These are phyloP conservation scores for Scaptodrosophila latifasciaeformis DNA, from an alignment of 2,888 invertebrate species.

Conservation along the genomic window DNA sequence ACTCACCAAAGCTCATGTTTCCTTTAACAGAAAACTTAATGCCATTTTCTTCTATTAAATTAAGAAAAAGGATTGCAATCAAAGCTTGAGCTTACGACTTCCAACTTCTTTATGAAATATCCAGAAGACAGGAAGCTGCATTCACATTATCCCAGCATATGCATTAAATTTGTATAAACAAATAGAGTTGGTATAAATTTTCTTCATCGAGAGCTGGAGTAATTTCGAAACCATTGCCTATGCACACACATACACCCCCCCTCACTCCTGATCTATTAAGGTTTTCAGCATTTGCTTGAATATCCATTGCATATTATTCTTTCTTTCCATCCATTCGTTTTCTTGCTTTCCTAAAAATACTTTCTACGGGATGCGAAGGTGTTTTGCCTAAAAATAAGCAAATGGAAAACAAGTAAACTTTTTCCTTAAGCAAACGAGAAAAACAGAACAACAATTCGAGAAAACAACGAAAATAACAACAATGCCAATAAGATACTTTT, in stretches of 20 bases:
- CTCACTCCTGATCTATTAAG: slow-evolving; percentile 6
- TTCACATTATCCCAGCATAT: slow-evolving; percentile 32
- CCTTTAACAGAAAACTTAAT: no score
- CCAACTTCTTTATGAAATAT: no score
- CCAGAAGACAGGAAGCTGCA: no score
- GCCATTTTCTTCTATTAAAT: no score
- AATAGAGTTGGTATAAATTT: slow-evolving; percentile 70
- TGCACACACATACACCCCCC: slow-evolving; percentile 19
- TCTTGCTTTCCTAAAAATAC: background rate
- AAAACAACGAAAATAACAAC: slow-evolving; percentile 16
- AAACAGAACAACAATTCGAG: slow-evolving; percentile 34
- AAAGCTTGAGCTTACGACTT: no score
- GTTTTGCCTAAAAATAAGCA: slow-evolving; percentile 45
- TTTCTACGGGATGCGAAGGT: no score
- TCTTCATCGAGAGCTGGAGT: slow-evolving; percentile 35
- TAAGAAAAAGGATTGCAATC: no score
- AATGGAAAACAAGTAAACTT: slow-evolving; percentile 58
- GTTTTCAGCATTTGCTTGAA: slow-evolving; percentile 1
- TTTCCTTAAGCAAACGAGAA: slow-evolving; percentile 57
- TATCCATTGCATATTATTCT: slow-evolving; percentile 48
- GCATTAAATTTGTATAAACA: slow-evolving; percentile 74
- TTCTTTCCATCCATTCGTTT: slow-evolving; percentile 28
- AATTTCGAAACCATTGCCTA: slow-evolving; percentile 25
- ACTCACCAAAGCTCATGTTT: no score
- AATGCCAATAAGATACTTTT: slow-evolving; percentile 8